A percentile compares a stretch with the other conserved stretches of the same genome.
phyloP scores from a whole-genome alignment of 2,888 invertebrate species.

The Crioceris asparagi region DNA sequence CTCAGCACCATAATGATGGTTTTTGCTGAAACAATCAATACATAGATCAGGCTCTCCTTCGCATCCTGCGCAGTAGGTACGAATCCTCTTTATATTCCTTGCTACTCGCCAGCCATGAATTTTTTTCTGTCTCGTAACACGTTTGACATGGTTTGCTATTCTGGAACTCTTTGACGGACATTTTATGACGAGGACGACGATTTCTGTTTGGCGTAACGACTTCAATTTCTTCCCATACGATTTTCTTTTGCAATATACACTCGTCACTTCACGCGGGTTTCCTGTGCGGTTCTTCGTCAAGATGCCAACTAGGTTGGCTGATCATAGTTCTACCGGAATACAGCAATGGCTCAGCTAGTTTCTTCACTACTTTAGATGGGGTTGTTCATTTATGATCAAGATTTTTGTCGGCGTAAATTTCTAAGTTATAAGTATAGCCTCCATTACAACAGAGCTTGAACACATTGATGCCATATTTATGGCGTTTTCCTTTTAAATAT shows the following conservation, averaged over 20 bases:
- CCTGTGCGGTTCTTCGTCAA: conserved; percentile 1
- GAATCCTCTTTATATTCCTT: conserved; percentile 3
- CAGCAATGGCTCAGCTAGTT: conserved; percentile 2
- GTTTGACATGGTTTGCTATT: not conserved
- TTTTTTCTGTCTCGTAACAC: conserved; percentile 1
- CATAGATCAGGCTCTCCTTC: conserved; percentile 6
- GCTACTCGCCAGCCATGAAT: conserved; percentile 4
- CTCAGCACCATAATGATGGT: conserved; percentile 3
- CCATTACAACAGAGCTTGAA: conserved; percentile 5
- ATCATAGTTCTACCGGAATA: not conserved
- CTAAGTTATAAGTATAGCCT: conserved; percentile 6
- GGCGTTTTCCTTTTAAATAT: conserved; percentile 2
- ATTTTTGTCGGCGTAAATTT: conserved; percentile 8
- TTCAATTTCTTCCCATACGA: conserved; percentile 4
- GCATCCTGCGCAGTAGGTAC: conserved; percentile 5
- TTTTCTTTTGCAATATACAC: conserved; percentile 7
- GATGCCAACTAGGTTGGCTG: conserved; percentile 1
- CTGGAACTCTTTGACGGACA: not conserved
- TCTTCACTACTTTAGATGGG: conserved; percentile 9
- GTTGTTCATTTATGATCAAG: conserved; percentile 8
- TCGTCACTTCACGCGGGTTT: not conserved
- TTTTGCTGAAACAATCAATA: not conserved
- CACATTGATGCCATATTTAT: conserved; percentile 5
- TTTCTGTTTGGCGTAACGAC: not conserved
- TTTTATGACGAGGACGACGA: conserved; percentile 1